Conservation (phyloP, 2,113 vertebrate genomes). For the Thryonomys swinderianus region DNA sequence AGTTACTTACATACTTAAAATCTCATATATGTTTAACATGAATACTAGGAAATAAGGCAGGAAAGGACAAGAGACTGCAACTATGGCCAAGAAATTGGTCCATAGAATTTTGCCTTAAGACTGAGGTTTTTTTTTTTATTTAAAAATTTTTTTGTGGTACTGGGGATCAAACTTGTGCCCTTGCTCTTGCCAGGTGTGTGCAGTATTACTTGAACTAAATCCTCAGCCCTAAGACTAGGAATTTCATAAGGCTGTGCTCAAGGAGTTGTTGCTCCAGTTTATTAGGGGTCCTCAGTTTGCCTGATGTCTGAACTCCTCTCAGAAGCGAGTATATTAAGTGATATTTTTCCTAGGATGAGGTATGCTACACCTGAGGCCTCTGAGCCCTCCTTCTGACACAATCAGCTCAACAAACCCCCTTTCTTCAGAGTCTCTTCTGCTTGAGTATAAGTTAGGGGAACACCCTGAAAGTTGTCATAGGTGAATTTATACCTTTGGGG, state of each 20-base stretch:
- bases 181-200: too few relatives aligned
- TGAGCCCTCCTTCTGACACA: background rate
- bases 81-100: background rate
- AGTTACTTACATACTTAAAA: background rate
- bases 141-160: too few relatives aligned
- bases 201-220: too few relatives aligned
- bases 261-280: background rate
- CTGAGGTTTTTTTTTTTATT: background rate
- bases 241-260: background rate
- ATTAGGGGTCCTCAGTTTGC: background rate
- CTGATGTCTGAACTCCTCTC: background rate
- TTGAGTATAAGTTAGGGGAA: background rate
- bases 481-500: background rate
- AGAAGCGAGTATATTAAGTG: background rate
- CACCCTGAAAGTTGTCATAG: background rate
- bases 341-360: background rate
- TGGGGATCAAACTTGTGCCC: too few relatives aligned
- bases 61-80: background rate
- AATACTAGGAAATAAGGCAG: slow-evolving; percentile 9
- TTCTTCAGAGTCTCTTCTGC: background rate
- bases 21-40: background rate
- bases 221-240: background rate
- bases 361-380: background rate
- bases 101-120: slow-evolving; percentile 17
- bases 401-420: background rate